Base-by-base conservation (phyloP, 2,888 invertebrate genomes). In the Athetis lepigone region DNA sequence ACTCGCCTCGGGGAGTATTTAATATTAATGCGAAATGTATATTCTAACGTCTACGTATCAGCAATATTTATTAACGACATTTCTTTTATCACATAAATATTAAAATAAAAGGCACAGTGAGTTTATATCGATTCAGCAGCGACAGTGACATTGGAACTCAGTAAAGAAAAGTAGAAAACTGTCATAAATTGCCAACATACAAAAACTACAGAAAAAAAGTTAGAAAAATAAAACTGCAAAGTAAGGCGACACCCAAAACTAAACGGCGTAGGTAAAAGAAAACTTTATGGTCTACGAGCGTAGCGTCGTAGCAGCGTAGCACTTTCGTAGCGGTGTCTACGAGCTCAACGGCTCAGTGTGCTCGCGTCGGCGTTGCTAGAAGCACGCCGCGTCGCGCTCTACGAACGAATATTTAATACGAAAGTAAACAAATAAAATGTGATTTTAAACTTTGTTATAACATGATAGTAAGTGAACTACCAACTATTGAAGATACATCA, bases 341-440 rank as follows among this genome's bases (percentile, higher is more conserved):
- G 46, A 51, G 69, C 55, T 51, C 68, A 49, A 69, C 70, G 75
- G 73, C 42, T 66, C 88, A 89, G 89, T 89, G 60, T 75, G 63
- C 77, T 79, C 85, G 85, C 80, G 81, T 70, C 82, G 60, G 57
- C 79, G 80, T 69, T 62, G 64, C 76, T 18, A 65, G 69, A 70
- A 75, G 80, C 78, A 84, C 85, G 88, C 70, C 70, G 64, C 70
- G 73, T 71, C 66, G 76, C 71, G 69, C 29, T 56, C 43, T 57
- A 37, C 59, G 51, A 69, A 63, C 59, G 60, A 65, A 62, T 36
- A 76, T 69, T 61, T 36, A 58, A 58, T 62, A 83, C 85, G 85
- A 83, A 82, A 83, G 85, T 87, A 82, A 85, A 86, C 81, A 83
- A 85, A 82, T 82, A 77, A 77, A 79, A 83, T 82, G 86, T 88